phyloP scores from a whole-genome alignment of 2,888 invertebrate species.

The Ophion ventricosus region DNA sequence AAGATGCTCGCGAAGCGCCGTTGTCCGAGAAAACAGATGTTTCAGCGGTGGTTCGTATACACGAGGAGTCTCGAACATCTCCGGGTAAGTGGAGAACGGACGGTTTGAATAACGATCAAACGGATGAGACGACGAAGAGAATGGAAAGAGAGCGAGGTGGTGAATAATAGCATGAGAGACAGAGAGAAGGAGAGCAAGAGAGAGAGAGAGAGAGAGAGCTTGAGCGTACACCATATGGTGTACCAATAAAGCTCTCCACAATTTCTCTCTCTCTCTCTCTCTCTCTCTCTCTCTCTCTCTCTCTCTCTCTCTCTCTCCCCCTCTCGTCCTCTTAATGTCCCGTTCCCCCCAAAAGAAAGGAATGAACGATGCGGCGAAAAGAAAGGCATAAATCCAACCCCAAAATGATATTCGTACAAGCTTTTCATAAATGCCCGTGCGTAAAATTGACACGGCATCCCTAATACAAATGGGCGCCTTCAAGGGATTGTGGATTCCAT shows the following conservation, averaged over 20 bases:
- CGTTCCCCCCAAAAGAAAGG: background rate
- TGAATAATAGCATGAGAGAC: constrained; percentile 15
- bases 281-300: constrained; percentile 3
- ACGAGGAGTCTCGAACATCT: constrained; percentile 30
- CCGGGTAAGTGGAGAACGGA: constrained; percentile 43
- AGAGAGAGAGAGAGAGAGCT: constrained; percentile 20
- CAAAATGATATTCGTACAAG: background rate
- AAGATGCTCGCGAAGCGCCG: background rate
- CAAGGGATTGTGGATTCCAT: too few relatives aligned
- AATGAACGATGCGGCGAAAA: too few relatives aligned
- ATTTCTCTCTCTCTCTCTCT: constrained; percentile 6
- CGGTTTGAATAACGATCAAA: constrained; percentile 29
- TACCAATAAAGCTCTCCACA: constrained; percentile 39
- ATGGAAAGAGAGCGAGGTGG: constrained; percentile 16
- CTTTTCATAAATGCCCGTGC: too few relatives aligned
- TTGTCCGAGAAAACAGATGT: constrained; percentile 75
- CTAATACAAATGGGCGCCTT: too few relatives aligned
- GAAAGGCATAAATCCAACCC: too few relatives aligned
- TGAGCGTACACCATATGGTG: constrained; percentile 53
- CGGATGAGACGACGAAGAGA: constrained; percentile 40
- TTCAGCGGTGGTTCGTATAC: constrained; percentile 47
- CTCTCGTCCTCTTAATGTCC: background rate
- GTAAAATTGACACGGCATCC: too few relatives aligned
- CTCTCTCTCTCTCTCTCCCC: constrained; percentile 11
- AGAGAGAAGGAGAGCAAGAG: constrained; percentile 39